Conservation (phyloP, 2,888 invertebrate species). For the Latheticus oryzae region DNA sequence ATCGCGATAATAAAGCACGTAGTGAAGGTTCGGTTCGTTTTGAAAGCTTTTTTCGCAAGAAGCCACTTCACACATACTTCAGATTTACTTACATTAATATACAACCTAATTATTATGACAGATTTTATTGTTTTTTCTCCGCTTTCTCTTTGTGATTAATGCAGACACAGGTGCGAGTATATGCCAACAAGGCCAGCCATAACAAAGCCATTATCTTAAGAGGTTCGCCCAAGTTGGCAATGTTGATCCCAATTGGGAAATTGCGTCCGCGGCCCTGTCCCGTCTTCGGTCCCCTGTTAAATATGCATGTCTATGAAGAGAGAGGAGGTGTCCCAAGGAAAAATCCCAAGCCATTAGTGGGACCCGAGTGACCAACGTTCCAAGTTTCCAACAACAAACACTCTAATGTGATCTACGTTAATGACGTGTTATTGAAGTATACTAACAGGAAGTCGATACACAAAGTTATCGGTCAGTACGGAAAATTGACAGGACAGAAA, state of each 20-base stretch:
- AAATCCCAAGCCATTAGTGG: constrained; percentile 30
- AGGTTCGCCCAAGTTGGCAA: constrained; percentile 56
- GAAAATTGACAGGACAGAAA: constrained; percentile 46
- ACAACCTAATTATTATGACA: too few species aligned
- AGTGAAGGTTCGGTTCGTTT: constrained; percentile 26
- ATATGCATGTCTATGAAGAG: constrained; percentile 21
- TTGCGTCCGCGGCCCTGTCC: constrained; percentile 26
- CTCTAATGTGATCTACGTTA: constrained; percentile 57
- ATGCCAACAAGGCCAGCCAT: too few species aligned
- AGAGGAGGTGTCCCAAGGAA: constrained; percentile 18
- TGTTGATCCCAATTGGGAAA: constrained; percentile 37
- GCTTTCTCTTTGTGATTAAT: too few species aligned
- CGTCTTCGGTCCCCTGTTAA: constrained; percentile 30
- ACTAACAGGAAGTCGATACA: constrained; percentile 51
- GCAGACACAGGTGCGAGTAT: too few species aligned
- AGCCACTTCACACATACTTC: too few species aligned
- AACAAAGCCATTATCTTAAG: constrained; percentile 61
- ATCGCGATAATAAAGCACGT: constrained; percentile 41
- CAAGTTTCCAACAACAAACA: constrained; percentile 60
- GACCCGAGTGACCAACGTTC: constrained; percentile 55
- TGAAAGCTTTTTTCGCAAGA: constrained; percentile 17
- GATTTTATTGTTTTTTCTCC: too few species aligned
- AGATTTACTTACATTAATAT: too few species aligned
- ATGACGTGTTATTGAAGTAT: constrained; percentile 59
- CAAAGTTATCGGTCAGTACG: constrained; percentile 37